Conservation (phyloP, 2,113 vertebrate genomes). For the Athene cunicularia region DNA sequence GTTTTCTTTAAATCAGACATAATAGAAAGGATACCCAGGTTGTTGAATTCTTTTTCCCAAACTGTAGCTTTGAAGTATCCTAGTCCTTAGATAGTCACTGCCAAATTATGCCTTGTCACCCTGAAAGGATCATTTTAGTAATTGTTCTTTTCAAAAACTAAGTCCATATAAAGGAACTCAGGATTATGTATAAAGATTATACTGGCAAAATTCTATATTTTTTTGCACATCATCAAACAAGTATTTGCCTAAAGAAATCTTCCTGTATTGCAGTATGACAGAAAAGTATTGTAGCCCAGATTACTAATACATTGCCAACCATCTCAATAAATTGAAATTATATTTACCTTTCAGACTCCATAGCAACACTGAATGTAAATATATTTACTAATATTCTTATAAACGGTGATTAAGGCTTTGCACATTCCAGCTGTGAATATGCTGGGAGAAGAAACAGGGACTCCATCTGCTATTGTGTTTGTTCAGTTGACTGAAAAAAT, state of each 20-base stretch:
- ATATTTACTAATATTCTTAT: not conserved
- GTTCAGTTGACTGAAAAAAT: not conserved
- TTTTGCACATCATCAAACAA: not conserved
- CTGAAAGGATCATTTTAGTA: not conserved
- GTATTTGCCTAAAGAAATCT: not conserved
- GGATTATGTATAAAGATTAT: not conserved
- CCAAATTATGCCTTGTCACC: not conserved
- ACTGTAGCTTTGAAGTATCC: not conserved
- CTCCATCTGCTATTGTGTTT: constrained; percentile 5
- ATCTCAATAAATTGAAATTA: not conserved
- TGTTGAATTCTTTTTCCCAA: not conserved
- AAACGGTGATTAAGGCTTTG: constrained; percentile 6
- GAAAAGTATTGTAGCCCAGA: not conserved
- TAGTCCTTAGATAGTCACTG: not conserved
- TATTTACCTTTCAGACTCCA: not conserved
- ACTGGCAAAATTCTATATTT: not conserved
- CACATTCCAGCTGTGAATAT: constrained; percentile 19
- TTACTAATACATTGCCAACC: not conserved
- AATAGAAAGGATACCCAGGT: not conserved
- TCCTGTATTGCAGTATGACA: not conserved
- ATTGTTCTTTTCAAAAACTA: not conserved
- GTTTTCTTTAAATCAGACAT: not conserved
- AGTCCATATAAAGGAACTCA: not conserved
- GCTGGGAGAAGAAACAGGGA: not conserved
- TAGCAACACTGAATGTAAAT: constrained; percentile 21